Conservation (phyloP, 2,797 vertebrate genomes). For the Basileuterus tristriatus region DNA sequence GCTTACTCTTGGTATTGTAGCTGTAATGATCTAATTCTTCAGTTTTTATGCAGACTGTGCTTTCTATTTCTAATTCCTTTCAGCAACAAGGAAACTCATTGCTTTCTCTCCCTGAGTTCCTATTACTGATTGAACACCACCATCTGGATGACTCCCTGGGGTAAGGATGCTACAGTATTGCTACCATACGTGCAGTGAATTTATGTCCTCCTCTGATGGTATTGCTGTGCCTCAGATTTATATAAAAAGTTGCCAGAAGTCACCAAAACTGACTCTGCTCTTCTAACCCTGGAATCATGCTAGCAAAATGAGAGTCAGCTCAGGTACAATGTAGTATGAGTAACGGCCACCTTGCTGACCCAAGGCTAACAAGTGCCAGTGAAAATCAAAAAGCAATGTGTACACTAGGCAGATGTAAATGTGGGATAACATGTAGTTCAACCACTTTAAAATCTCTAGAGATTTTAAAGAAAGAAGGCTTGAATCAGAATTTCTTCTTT, state of each 20-base stretch:
- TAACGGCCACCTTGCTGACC: background rate
- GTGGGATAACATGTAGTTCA: background rate
- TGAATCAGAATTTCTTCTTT: background rate
- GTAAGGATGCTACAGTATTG: background rate
- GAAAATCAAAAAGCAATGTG: background rate
- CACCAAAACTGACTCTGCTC: background rate
- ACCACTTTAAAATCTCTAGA: background rate
- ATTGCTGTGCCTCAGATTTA: background rate
- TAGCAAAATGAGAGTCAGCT: background rate
- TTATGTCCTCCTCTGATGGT: background rate
- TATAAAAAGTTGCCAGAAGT: background rate
- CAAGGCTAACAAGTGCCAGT: background rate
- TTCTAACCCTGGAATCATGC: background rate
- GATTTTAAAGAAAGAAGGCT: background rate
- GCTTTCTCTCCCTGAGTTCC: background rate
- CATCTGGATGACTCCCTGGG: background rate
- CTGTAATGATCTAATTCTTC: background rate
- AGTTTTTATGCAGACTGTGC: background rate
- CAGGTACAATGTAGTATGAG: fast-evolving
- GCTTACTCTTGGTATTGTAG: background rate
- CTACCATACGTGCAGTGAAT: background rate
- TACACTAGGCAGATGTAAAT: background rate
- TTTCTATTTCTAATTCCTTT: background rate
- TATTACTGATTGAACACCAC: background rate
- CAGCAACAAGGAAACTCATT: background rate